Evolutionary conservation across 2,888 invertebrate species (phyloP).

Genomic region (Apodemia hepburni): DNA sequence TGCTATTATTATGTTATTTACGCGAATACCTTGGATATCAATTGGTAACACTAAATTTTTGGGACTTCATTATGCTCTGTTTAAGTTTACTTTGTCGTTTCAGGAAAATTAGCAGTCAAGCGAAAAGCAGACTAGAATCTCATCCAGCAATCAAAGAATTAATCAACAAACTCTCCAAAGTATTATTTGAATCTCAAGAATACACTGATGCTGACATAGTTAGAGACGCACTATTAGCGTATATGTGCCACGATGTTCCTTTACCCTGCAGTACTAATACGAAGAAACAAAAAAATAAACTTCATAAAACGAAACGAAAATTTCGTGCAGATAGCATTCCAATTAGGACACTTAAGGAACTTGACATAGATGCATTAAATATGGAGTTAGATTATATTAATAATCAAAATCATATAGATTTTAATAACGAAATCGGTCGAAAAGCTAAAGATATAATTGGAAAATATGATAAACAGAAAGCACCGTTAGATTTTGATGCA

Average conservation of each 20-base stretch:
- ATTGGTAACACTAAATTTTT: too few species aligned
- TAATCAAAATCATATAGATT: conserved; percentile 66
- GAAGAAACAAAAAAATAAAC: conserved; percentile 39
- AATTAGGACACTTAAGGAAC: conserved; percentile 51
- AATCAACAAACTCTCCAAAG: conserved; percentile 83
- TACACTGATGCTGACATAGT: conserved; percentile 85
- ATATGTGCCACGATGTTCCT: conserved; percentile 91
- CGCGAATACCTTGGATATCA: too few species aligned
- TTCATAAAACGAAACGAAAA: conserved; percentile 43
- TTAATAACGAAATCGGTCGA: conserved; percentile 65
- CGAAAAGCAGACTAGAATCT: conserved; percentile 83
- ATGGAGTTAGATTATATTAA: conserved; percentile 70
- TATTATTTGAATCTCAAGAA: conserved; percentile 84
- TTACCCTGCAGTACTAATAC: conserved; percentile 85
- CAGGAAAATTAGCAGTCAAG: conserved; percentile 80
- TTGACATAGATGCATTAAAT: conserved; percentile 63
- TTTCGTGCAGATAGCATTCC: conserved; percentile 38
- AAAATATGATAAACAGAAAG: conserved; percentile 59
- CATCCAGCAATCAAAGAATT: conserved; percentile 88
- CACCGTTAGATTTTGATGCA: conserved; percentile 67
- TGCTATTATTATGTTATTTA: too few species aligned
- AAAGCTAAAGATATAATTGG: conserved; percentile 69
- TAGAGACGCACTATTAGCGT: conserved; percentile 90
- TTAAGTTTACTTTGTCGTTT: conserved; percentile 32
- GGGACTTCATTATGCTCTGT: not conserved